These are phyloP conservation scores for Danionella cerebrum DNA, from an alignment of 2,113 vertebrate genomes.

Conservation along the genomic window DNA sequence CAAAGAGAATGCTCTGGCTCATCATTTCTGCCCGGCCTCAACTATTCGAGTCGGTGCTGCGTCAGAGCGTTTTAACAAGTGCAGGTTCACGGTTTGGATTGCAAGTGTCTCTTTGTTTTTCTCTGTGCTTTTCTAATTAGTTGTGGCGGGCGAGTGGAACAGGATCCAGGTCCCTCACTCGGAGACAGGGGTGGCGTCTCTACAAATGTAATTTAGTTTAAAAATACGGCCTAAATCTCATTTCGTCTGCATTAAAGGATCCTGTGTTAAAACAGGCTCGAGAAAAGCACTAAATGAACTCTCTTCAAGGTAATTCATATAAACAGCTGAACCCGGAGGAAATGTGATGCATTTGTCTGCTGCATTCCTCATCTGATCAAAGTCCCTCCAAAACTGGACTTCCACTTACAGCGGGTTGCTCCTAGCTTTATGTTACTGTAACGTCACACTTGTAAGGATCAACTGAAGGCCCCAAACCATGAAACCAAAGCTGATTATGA, in stretches of 20 bases:
- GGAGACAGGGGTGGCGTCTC: constrained; percentile 81
- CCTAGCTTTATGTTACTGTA: too few species aligned
- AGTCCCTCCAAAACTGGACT: too few species aligned
- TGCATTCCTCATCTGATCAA: too few species aligned
- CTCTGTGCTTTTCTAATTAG: constrained; percentile 57
- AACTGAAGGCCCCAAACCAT: too few species aligned
- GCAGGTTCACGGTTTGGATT: not conserved
- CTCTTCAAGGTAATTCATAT: constrained; percentile 50
- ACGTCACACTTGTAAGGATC: too few species aligned
- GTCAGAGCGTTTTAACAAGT: not conserved
- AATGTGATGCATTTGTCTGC: not conserved
- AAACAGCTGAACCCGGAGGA: not conserved
- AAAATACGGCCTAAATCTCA: constrained; percentile 96
- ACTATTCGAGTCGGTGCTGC: not conserved
- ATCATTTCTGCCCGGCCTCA: not conserved
- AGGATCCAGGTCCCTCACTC: constrained; percentile 69
- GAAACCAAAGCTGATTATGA: too few species aligned
- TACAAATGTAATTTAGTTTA: constrained; percentile 95
- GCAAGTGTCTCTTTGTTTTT: constrained; percentile 29
- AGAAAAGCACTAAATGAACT: constrained; percentile 74
- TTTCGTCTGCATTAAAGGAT: constrained; percentile 92
- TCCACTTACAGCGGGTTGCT: too few species aligned
- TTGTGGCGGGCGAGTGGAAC: constrained; percentile 65
- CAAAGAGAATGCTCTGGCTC: not conserved
- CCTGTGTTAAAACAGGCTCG: constrained; percentile 81